phyloP scores from a whole-genome alignment of 2,888 invertebrate genomes.

The Drosophila imparisetae region DNA sequence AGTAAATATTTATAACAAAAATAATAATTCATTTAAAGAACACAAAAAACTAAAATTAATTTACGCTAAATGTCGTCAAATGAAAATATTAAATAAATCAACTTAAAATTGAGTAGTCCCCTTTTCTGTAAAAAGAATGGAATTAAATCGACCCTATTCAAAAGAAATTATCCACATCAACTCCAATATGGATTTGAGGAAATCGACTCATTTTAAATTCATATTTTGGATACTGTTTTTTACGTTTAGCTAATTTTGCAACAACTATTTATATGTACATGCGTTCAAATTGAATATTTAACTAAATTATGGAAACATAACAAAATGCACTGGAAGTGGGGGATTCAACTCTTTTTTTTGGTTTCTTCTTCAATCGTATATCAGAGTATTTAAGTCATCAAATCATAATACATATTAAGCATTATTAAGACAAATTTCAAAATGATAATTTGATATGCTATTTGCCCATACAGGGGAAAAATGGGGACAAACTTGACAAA shows the following conservation, averaged over 20 bases:
- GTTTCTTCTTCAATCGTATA: background rate
- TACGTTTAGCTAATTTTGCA: slow-evolving; percentile 56
- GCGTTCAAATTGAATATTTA: slow-evolving; percentile 44
- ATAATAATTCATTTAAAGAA: slow-evolving; percentile 49
- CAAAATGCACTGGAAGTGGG: slow-evolving; percentile 40
- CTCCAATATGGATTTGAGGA: slow-evolving; percentile 6
- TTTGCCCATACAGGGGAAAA: slow-evolving; percentile 11
- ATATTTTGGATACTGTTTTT: slow-evolving; percentile 8
- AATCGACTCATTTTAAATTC: slow-evolving; percentile 1
- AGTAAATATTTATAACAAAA: slow-evolving; percentile 32
- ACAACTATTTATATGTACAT: slow-evolving; percentile 60
- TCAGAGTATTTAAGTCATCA: background rate
- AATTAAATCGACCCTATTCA: slow-evolving; percentile 1
- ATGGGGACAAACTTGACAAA: slow-evolving; percentile 9
- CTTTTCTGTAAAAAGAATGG: slow-evolving; percentile 7
- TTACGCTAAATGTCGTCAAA: slow-evolving; percentile 5
- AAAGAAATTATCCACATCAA: slow-evolving; percentile 2
- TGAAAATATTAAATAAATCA: slow-evolving; percentile 7
- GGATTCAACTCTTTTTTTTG: slow-evolving; percentile 8
- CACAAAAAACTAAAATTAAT: slow-evolving; percentile 34
- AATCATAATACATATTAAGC: background rate
- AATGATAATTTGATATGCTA: slow-evolving; percentile 5
- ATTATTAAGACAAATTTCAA: slow-evolving; percentile 7
- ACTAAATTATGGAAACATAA: slow-evolving; percentile 32
- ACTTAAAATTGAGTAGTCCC: slow-evolving; percentile 15